A percentile compares a stretch with the other conserved stretches of the same genome.
These are phyloP conservation scores for Salticus scenicus DNA, from an alignment of 2,888 invertebrate species.

Conservation along the genomic window DNA sequence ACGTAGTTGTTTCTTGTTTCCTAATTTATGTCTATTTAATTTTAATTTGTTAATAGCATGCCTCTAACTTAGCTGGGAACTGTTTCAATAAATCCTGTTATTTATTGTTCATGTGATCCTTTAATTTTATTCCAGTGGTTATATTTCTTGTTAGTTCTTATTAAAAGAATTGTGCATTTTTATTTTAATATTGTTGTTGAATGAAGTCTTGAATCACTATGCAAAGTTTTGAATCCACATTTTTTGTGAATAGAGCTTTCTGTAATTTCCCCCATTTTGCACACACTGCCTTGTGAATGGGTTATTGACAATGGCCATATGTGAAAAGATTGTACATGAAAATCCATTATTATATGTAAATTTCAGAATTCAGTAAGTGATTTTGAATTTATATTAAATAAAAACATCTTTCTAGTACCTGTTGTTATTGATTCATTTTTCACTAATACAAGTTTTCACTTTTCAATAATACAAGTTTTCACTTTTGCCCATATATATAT, in stretches of 20 bases:
- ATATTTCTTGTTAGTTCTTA: not conserved
- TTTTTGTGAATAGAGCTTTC: conserved; percentile 2
- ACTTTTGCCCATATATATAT: too few relatives aligned
- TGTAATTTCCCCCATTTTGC: conserved; percentile 34
- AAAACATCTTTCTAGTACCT: conserved; percentile 33
- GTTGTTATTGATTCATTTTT: not conserved
- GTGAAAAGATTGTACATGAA: conserved; percentile 39
- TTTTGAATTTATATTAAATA: conserved; percentile 65
- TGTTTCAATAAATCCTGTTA: not conserved
- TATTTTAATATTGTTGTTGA: not conserved
- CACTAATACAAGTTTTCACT: too few relatives aligned
- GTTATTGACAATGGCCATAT: conserved; percentile 51
- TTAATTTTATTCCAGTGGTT: not conserved
- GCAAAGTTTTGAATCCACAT: not conserved
- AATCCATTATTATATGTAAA: conserved; percentile 57
- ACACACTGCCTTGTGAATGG: conserved; percentile 55
- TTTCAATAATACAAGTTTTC: too few relatives aligned
- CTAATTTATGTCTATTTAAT: too few relatives aligned
- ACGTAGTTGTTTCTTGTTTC: too few relatives aligned
- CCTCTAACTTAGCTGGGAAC: not conserved
- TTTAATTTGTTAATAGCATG: too few relatives aligned
- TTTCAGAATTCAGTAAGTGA: conserved; percentile 38
- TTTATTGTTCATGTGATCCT: not conserved
- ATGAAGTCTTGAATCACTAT: not conserved
- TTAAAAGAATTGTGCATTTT: not conserved